phyloP scores from a whole-genome alignment of 2,113 vertebrate species.

The Rhabdomys dilectus region DNA sequence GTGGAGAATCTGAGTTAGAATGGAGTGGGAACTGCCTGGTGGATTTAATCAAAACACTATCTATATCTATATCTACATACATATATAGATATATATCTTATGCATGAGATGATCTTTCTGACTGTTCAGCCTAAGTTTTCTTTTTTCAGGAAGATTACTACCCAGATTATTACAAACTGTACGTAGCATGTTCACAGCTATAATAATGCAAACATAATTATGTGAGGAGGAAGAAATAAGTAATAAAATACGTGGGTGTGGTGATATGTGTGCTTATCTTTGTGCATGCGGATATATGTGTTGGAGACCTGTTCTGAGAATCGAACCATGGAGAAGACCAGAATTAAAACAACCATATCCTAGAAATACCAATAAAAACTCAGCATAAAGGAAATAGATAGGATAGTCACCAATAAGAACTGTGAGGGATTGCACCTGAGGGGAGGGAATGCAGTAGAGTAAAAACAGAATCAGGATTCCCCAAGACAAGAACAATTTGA shows the following conservation, averaged over 20 bases:
- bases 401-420: not conserved
- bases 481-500: not conserved
- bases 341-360: not conserved
- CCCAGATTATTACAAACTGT: not conserved
- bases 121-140: not conserved
- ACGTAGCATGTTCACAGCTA: not conserved
- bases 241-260: not conserved
- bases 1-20: not conserved
- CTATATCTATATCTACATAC: not conserved
- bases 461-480: not conserved
- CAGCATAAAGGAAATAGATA: not conserved
- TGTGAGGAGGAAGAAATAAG: not conserved
- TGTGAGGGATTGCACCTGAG: not conserved
- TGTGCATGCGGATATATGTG: not conserved
- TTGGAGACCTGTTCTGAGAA: not conserved
- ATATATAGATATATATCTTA: not conserved
- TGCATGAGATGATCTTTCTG: not conserved
- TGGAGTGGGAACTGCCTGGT: not conserved
- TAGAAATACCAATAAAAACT: not conserved
- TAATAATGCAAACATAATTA: not conserved
- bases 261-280: not conserved
- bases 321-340: not conserved
- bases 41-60: not conserved
- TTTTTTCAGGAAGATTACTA: not conserved
- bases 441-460: not conserved